A percentile compares a stretch with the other conserved stretches of the same genome.
Evolutionary conservation across 2,888 invertebrate genomes (phyloP).

Genomic region (Lasioglossum marginatum): DNA sequence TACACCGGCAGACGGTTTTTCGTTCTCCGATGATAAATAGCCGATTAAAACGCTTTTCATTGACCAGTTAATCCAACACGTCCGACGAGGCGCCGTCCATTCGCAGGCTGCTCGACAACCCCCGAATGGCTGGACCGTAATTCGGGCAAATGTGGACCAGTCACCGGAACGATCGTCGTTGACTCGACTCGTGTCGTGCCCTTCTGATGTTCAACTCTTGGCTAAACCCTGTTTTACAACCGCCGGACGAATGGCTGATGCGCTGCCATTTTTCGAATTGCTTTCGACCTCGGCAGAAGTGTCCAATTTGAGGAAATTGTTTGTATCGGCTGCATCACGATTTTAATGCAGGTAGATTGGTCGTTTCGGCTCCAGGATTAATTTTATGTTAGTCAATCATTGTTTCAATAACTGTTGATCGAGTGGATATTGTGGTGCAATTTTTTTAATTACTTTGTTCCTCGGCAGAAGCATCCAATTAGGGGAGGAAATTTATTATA

Average conservation of each 20-base stretch:
- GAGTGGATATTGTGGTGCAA: too few species aligned
- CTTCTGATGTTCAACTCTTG: background rate
- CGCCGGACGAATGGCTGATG: background rate
- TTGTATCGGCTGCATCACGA: background rate
- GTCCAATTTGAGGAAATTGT: background rate
- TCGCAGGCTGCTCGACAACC: background rate
- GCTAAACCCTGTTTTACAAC: background rate
- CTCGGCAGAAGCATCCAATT: background rate
- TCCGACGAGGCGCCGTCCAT: background rate
- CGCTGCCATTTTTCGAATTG: background rate
- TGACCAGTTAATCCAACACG: background rate
- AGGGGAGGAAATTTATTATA: background rate
- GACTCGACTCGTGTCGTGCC: background rate
- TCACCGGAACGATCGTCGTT: background rate
- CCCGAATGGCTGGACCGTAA: background rate
- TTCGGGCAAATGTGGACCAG: background rate
- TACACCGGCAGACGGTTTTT: background rate
- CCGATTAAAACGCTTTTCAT: background rate
- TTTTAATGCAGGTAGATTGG: background rate
- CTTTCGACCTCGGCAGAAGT: background rate
- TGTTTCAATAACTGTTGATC: background rate
- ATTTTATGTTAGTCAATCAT: background rate
- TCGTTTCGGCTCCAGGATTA: background rate
- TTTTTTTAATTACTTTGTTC: background rate
- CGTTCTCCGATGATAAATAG: background rate